These are phyloP conservation scores for Hypomecis punctinalis DNA, from an alignment of 2,888 invertebrate species.

Conservation along the genomic window DNA sequence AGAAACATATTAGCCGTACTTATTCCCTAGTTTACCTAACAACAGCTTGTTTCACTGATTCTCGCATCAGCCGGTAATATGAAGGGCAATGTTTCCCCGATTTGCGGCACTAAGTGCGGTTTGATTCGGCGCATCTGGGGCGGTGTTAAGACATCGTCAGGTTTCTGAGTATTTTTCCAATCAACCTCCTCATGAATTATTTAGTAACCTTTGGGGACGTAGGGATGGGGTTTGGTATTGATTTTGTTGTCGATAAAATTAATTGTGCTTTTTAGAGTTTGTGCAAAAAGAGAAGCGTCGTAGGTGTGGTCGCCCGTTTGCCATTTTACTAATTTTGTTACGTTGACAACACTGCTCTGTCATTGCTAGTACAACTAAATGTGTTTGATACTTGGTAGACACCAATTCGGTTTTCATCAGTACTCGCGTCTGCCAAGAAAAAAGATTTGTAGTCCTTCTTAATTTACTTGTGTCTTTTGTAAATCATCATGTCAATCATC, in stretches of 20 bases:
- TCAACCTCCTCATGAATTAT: slow-evolving; percentile 47
- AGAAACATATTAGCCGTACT: neutral
- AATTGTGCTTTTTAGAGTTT: neutral
- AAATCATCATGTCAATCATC: too few species aligned
- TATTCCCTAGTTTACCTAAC: neutral
- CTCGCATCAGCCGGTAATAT: slow-evolving; percentile 2
- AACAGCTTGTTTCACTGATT: neutral
- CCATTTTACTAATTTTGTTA: too few species aligned
- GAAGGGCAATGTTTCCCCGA: slow-evolving; percentile 12
- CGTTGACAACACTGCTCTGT: too few species aligned
- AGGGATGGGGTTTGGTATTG: slow-evolving; percentile 18
- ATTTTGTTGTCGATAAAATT: slow-evolving; percentile 21
- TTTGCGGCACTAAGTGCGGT: slow-evolving; percentile 28
- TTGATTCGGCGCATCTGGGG: slow-evolving; percentile 41
- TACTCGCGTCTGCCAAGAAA: too few species aligned
- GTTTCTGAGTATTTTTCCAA: slow-evolving; percentile 45
- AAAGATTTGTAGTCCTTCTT: too few species aligned
- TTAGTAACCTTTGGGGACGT: slow-evolving; percentile 39
- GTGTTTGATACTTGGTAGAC: too few species aligned
- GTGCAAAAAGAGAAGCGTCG: too few species aligned
- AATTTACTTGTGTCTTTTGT: too few species aligned
- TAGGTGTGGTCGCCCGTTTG: too few species aligned
- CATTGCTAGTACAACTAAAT: too few species aligned
- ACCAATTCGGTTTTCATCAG: too few species aligned
- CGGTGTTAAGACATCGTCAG: slow-evolving; percentile 45